Base-by-base conservation (phyloP, 2,888 invertebrate genomes). In the Oscheius myriophilus region DNA sequence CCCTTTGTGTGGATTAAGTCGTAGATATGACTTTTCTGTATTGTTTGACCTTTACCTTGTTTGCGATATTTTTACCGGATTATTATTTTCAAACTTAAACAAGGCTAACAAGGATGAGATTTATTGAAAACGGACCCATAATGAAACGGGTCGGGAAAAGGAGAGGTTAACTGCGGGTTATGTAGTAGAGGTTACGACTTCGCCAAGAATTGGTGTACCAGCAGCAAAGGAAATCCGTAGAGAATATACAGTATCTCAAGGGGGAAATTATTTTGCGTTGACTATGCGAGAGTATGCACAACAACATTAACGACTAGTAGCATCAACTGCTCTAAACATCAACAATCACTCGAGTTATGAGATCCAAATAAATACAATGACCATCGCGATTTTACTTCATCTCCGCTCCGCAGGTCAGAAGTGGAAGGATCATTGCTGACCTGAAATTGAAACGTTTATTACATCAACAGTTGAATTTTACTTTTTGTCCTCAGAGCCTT, bases 371-470 rank as follows among this genome's bases (percentile, higher is more conserved):
- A 63, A 63, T 63, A 63, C 63, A 63, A 63, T 46, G n/a, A 42
- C 18, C 25, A 46, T 21, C 51, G 25, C 51, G 21, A 16, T 21
- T 33, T 65, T 65, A 65, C 57, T 65, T 65, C 65, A 65, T 65
- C 65, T 65, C 67, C 12, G 67, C 67, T 12, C 67, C 67, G 39
- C 67, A 67, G 18, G 67, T 61, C 33, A 67, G 52, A 18, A 67
- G 52, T 11, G 67, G 67, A 12, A 67, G 18, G 41, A 67, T 61
- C 67, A 67, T 67, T 9, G 59, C 61, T 16, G 26, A 33, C 45
- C 66, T 66, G 43, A 53, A 64, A 52, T 21, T n/a, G n/a, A n/a
- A n/a, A 18, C 49, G 4, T 26, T 52, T n/a, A 51, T 23, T 16
- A 4, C 12, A 18, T 41, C 2, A 39, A n/a, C 18, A 33, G 16